Base-by-base conservation (phyloP, 2,888 invertebrate genomes). In the Brachyptera risi region DNA sequence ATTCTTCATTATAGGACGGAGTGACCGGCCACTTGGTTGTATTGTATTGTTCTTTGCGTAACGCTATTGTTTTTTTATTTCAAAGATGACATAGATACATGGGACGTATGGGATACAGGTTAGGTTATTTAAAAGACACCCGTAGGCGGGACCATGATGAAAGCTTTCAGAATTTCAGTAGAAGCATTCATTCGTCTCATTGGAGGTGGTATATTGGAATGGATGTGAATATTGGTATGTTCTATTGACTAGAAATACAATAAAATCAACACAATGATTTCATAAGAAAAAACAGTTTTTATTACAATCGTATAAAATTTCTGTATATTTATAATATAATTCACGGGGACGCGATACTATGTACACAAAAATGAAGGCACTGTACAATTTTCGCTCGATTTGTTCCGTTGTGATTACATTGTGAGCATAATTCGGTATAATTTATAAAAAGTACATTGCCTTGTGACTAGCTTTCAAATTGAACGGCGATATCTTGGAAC, bases 311-410 rank as follows among this genome's bases (percentile, higher is more conserved):
- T 63, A 63, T 63, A 65, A 65, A 65, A 65, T 42, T 59, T 62
- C 56, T 63, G 62, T 60, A 65, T 60, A 63, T 59, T 37, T 60
- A 62, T 65, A 61, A 65, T 62, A 65, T 60, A 65, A 58, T 61
- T 58, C 58, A 58, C 40, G 54, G 56, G 38, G 58, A 63, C 57
- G 44, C 31, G 31, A 31, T 31, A n/a, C 42, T 19, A 42, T 47
- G 40, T 64, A 65, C 62, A 65, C 57, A 63, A 64, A 62, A 35
- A 56, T 49, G 56, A 65, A 60, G 64, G 64, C 62, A 62, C 64
- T 65, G 59, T 61, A 63, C 59, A 58, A 40, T 31, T 19, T 56
- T 40, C 54, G 58, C 56, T 50, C 35, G 61, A 58, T 49, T 56
- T 42, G 31, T 47, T 21, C 24, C n/a, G 24, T 47, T 47, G 47